Conservation (phyloP, 2,113 vertebrate species). For the Pyrgilauda ruficollis region DNA sequence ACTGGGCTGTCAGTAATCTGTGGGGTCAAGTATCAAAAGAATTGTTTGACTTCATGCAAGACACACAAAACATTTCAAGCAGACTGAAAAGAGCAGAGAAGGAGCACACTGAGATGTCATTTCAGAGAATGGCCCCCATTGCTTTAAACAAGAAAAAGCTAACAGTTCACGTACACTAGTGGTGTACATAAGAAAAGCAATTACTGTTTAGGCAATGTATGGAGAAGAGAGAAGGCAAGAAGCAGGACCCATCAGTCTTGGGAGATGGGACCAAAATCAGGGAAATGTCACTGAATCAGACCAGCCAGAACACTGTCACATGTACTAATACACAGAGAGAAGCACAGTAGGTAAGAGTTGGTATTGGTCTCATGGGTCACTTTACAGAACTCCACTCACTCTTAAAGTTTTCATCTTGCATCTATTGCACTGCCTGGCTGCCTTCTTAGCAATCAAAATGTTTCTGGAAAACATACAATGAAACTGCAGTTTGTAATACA, state of each 20-base stretch:
- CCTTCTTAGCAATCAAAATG: neutral
- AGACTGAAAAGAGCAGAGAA: neutral
- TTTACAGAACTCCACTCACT: neutral
- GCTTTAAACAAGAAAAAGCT: neutral
- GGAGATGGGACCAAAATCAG: neutral
- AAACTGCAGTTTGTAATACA: neutral
- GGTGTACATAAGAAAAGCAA: neutral
- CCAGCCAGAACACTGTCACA: neutral
- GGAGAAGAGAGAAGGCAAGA: neutral
- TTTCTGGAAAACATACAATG: neutral
- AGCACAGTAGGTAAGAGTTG: neutral
- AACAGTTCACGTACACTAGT: neutral
- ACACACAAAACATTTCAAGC: neutral
- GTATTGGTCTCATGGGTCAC: neutral
- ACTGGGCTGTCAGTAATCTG: neutral
- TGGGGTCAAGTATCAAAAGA: neutral
- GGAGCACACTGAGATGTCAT: neutral
- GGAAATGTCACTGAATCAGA: neutral
- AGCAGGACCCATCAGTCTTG: neutral
- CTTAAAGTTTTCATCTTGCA: neutral
- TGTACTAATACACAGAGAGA: neutral
- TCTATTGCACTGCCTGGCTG: neutral
- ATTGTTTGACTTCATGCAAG: neutral
- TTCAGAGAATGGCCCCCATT: neutral
- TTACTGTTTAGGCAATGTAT: neutral